A percentile compares a stretch with the other conserved stretches of the same genome.
Conservation (phyloP, 2,797 vertebrate species). For the Denticeps clupeoides region DNA sequence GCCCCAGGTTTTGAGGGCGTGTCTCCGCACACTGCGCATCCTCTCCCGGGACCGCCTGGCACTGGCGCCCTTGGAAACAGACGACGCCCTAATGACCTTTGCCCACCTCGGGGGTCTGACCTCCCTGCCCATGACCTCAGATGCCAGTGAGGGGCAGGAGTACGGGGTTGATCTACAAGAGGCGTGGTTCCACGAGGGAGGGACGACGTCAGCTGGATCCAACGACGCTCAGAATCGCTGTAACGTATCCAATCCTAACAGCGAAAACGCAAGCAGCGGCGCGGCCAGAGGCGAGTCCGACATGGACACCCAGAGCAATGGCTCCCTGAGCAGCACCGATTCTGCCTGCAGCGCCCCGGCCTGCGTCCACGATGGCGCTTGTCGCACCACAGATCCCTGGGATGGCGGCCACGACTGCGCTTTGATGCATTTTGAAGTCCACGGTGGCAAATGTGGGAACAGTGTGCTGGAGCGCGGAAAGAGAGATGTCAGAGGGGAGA, state of each 20-base stretch:
- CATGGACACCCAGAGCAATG: neutral
- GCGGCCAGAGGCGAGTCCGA: slow-evolving; percentile 17
- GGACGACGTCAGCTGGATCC: too few relatives aligned
- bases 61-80: slow-evolving; percentile 53
- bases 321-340: too few relatives aligned
- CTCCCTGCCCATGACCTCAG: neutral
- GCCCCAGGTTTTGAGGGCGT: slow-evolving; percentile 41
- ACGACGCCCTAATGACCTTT: slow-evolving; percentile 39
- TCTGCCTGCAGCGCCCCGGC: too few relatives aligned
- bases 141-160: too few relatives aligned
- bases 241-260: too few relatives aligned
- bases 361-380: too few relatives aligned
- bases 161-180: too few relatives aligned
- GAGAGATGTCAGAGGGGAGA: slow-evolving; percentile 22
- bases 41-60: slow-evolving; percentile 63
- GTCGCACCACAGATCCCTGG: slow-evolving; percentile 2
- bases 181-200: too few relatives aligned
- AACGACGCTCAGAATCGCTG: too few relatives aligned
- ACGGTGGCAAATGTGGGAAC: too few relatives aligned
- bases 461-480: slow-evolving; percentile 23
- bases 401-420: slow-evolving; percentile 27
- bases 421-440: too few relatives aligned
- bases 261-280: neutral
- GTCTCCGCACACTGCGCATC: slow-evolving; percentile 55
- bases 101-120: slow-evolving; percentile 34